Evolutionary conservation across 2,113 vertebrate species (phyloP), one percentile per base, ranked within the genome.

Genomic region (Salvelinus alpinus): DNA sequence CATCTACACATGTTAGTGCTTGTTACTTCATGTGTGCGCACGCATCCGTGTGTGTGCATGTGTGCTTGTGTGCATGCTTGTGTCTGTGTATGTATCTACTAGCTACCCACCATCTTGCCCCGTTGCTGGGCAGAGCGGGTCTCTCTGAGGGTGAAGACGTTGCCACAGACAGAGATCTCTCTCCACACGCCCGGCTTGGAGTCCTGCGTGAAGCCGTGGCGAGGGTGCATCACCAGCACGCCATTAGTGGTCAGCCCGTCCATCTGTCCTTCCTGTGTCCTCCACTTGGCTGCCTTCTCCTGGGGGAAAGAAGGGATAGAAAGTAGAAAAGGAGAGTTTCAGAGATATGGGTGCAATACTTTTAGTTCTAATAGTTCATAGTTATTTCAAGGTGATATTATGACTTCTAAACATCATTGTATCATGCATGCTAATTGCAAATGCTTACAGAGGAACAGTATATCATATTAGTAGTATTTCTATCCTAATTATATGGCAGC

Each of bases 231-330:
- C 72, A 96, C 94, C 79, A 96, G 94, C 79, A 96, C 94, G 1
- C 95, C 95, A 29, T 96, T 96, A 44, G 95, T 96, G 75, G 95
- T 96, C 68, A 96, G 90, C 4, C 95, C 95, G 70, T 96, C 95
- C 95, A 96, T 96, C 84, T 96, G 95, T 14, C 95, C 94, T 79
- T 95, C 94, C 1, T 93, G 90, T 1, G 93, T 95, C 87, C 94
- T 95, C 95, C 95, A 96, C 82, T 96, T 96, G 0, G 95, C 94
- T 78, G 95, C 95, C 71, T 96, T 96, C 82, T 96, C 95, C 95
- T 96, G 81, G 16, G 38, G 8, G 9, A 44, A 11, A 70, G 31
- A 57, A 12, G 7, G 51, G 51, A 5, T 5, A 54, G 51, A 18
- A 18, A 54, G 3, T 16, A 5, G 14, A 3, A 54, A 16, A 14